Conservation (phyloP, 2,888 invertebrate species). For the Tineola bisselliella region DNA sequence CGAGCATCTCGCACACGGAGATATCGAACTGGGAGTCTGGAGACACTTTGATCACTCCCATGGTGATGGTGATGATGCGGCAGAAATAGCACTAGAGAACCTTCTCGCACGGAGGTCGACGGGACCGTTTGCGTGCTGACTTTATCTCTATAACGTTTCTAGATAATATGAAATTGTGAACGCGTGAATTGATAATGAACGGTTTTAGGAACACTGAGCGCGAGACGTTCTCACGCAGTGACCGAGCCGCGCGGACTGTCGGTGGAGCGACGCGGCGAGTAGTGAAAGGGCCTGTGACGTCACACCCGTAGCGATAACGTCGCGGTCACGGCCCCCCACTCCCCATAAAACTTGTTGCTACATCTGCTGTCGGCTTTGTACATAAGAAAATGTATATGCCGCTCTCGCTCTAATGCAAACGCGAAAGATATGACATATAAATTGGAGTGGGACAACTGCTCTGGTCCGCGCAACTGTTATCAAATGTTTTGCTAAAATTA, state of each 20-base stretch:
- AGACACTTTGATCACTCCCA: constrained; percentile 60
- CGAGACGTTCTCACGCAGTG: constrained; percentile 56
- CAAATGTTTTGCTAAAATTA: constrained; percentile 1
- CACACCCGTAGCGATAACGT: constrained; percentile 59
- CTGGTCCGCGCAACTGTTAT: background rate
- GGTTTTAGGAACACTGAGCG: constrained; percentile 46
- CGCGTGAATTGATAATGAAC: constrained; percentile 29
- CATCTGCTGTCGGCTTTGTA: constrained; percentile 34
- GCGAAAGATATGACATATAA: background rate
- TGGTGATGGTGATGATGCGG: constrained; percentile 22
- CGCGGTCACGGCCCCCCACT: constrained; percentile 22
- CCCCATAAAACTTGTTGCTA: constrained; percentile 52
- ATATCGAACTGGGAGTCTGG: constrained; percentile 53
- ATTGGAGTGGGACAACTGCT: background rate
- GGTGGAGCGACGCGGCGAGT: constrained; percentile 38
- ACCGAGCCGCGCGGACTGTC: constrained; percentile 64
- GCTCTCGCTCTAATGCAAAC: constrained; percentile 31
- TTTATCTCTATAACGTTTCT: background rate
- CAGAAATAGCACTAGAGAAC: background rate
- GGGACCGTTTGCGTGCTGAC: constrained; percentile 39
- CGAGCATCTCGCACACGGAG: constrained; percentile 59
- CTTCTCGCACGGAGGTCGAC: constrained; percentile 37
- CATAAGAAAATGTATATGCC: constrained; percentile 27
- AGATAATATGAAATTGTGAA: constrained; percentile 22
- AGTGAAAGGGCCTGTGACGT: constrained; percentile 70